Percentiles rank a stretch among this genome's conserved stretches.
phyloP scores from a whole-genome alignment of 2,888 invertebrate species.

The Escarpia spicata region DNA sequence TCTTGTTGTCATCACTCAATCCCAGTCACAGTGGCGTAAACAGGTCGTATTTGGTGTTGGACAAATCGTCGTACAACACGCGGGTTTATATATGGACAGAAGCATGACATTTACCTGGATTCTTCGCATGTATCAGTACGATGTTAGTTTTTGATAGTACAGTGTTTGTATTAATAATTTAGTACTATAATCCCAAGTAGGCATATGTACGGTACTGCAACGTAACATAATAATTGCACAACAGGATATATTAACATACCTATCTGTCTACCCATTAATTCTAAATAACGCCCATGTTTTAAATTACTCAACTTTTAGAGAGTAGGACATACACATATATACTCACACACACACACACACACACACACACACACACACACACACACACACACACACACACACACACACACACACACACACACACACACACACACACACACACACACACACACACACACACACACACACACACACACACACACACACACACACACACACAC shows the following conservation, averaged over 20 bases:
- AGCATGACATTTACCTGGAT: not conserved
- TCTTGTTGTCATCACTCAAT: not conserved
- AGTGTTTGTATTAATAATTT: not conserved
- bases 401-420: no score
- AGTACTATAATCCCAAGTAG: not conserved
- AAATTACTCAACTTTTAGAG: not conserved
- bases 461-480: no score
- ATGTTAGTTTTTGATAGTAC: not conserved
- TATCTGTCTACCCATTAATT: not conserved
- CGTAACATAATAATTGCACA: not conserved
- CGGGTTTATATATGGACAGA: not conserved
- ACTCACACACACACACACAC: no score
- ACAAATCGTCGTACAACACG: not conserved
- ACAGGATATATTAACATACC: not conserved
- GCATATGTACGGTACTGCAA: not conserved
- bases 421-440: no score
- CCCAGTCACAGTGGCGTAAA: not conserved
- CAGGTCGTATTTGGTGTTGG: not conserved
- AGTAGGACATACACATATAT: no score
- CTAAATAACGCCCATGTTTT: not conserved
- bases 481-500: no score
- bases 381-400: no score
- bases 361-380: no score
- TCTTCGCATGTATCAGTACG: not conserved
- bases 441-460: no score